phyloP scores from a whole-genome alignment of 2,113 vertebrate species.

The Ptilorrhoa leucosticta region DNA sequence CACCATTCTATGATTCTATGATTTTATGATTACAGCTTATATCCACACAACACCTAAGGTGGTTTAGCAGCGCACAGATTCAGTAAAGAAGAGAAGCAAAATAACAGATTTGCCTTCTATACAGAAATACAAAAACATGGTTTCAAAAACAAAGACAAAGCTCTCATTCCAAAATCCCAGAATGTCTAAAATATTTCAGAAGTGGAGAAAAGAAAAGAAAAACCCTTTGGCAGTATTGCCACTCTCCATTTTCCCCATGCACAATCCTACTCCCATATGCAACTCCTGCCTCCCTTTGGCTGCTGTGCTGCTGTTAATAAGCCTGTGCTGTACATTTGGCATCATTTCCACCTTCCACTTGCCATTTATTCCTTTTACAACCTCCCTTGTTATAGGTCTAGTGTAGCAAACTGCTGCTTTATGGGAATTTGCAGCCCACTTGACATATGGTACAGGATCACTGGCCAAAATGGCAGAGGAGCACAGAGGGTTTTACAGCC shows the following conservation, averaged over 20 bases:
- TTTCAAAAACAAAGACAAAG: not conserved
- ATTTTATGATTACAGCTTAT: not conserved
- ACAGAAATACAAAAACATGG: not conserved
- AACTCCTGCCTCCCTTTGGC: conserved; percentile 39
- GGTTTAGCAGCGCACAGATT: not conserved
- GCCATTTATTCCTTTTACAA: conserved; percentile 60
- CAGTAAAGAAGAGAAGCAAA: not conserved
- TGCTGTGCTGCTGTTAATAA: conserved; percentile 42
- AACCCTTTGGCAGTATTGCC: not conserved
- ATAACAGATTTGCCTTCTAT: not conserved
- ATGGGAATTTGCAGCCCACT: conserved; percentile 63
- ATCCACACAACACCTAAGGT: not conserved
- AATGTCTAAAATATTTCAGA: not conserved
- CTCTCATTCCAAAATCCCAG: not conserved
- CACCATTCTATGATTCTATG: not conserved
- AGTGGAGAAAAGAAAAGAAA: not conserved
- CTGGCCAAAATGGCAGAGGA: conserved; percentile 54
- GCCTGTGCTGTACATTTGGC: conserved; percentile 45
- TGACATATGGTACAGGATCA: conserved; percentile 61
- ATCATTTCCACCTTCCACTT: conserved; percentile 26
- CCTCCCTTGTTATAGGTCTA: conserved; percentile 46
- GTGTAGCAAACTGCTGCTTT: conserved; percentile 49
- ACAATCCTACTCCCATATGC: not conserved
- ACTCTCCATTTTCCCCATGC: not conserved
- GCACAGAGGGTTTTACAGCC: not conserved